Conservation (phyloP, 2,797 vertebrate species). For the Merluccius polli region DNA sequence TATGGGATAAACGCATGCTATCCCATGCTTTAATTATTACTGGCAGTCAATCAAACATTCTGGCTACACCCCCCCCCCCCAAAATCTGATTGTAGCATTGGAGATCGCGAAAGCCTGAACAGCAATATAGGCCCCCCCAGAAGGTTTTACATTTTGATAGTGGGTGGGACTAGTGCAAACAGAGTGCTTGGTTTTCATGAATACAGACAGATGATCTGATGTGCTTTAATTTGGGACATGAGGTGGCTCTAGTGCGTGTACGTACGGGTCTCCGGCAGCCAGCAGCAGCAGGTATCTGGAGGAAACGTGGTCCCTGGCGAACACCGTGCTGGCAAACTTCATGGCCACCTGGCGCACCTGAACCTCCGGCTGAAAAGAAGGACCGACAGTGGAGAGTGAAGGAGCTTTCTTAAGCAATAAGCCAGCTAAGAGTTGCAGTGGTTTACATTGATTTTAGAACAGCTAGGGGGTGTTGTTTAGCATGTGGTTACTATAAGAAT, state of each 20-base stretch:
- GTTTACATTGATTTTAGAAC: no score
- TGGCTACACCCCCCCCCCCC: not conserved
- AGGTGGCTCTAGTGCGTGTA: not conserved
- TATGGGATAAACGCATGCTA: not conserved
- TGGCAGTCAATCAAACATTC: not conserved
- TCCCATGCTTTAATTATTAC: not conserved
- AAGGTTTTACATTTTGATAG: not conserved
- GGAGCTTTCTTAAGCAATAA: not conserved
- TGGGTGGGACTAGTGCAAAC: not conserved
- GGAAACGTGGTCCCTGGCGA: conserved; percentile 90
- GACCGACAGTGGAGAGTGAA: conserved; percentile 3
- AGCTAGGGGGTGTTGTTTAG: no score
- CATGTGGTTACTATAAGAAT: no score
- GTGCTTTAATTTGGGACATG: not conserved
- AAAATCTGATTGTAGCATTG: not conserved
- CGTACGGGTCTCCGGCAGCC: conserved; percentile 97
- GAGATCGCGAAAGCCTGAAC: no score
- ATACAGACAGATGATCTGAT: not conserved
- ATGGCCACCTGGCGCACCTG: conserved; percentile 97
- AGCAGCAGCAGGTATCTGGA: conserved; percentile 94
- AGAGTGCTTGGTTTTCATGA: not conserved
- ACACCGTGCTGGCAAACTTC: conserved; percentile 95
- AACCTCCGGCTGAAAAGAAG: conserved; percentile 84
- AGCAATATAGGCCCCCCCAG: not conserved
- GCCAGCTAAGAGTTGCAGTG: no score